phyloP scores from a whole-genome alignment of 2,888 invertebrate genomes.

The Phymatocera aterrima region DNA sequence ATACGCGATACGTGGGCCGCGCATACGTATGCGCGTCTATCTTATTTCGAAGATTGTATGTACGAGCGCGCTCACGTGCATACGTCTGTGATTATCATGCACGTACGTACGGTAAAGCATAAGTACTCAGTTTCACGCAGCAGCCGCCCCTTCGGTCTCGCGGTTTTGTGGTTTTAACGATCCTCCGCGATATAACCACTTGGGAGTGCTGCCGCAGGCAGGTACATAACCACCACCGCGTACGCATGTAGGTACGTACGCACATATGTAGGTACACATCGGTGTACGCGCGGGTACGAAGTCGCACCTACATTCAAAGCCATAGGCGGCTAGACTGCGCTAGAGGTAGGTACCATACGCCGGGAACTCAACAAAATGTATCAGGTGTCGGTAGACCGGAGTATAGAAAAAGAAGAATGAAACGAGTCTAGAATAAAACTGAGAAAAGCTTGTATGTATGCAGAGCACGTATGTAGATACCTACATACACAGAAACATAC shows the following conservation, averaged over 20 bases:
- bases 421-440: no score
- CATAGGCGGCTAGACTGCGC: no score
- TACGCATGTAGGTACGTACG: neutral
- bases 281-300: neutral
- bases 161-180: slow-evolving; percentile 15
- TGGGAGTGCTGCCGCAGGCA: neutral
- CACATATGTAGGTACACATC: neutral
- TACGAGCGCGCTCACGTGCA: no score
- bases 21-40: no score
- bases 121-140: neutral
- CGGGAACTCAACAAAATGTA: slow-evolving; percentile 1
- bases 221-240: neutral
- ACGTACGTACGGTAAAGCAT: neutral
- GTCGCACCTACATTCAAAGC: no score
- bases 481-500: no score
- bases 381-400: neutral
- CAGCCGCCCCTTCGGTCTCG: neutral
- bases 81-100: neutral
- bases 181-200: slow-evolving; percentile 8
- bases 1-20: no score
- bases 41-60: no score
- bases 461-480: no score
- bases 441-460: no score
- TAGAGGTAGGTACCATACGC: no score
- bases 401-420: no score